Base-by-base conservation (phyloP, 2,113 vertebrate genomes). In the Prinia subflava region DNA sequence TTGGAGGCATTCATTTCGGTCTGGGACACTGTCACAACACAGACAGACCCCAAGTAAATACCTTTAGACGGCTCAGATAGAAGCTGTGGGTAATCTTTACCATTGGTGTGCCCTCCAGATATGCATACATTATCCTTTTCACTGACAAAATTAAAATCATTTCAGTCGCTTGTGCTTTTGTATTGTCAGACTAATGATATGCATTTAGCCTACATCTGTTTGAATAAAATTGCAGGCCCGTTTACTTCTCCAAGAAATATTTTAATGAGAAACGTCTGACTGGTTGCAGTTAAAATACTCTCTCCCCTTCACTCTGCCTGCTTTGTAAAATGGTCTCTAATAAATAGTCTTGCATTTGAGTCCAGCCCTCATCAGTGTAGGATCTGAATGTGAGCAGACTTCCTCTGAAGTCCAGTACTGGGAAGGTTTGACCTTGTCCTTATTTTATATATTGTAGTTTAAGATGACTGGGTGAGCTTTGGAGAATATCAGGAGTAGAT, bases 11-110 rank as follows among this genome's bases (percentile, higher is more conserved):
- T 98, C 96, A 98, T 97, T 95, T 95, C 80, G 52, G 97, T 96
- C 97, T 97, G 87, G 97, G 97, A 96, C 96, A 97, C 98, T 98
- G 98, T 98, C 98, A 98, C 97, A 98, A 98, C 98, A 98, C 97
- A 98, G 98, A 98, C 97, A 94, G 97, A 97, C 96, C 96, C 89
- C 98, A 63, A 97, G 97, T 96, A 97, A 98, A 98, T 98, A 98
- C 97, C 97, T 98, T 97, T 94, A 96, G 96, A 85, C 4, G 71
- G 90, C 91, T 77, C 28, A 93, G 87, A 89, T 68, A 96, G 97
- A 94, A 93, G 90, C 70, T 78, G 91, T 87, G 94, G 85, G 92
- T 97, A 95, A 96, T 97, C 97, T 98, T 97, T 97, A 97, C 90
- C 85, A 55, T 95, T 81, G n/a, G 68, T 55, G 70, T 96, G 94